Conservation (phyloP, 1,140 invertebrate genomes). For the Ruditapes philippinarum region DNA sequence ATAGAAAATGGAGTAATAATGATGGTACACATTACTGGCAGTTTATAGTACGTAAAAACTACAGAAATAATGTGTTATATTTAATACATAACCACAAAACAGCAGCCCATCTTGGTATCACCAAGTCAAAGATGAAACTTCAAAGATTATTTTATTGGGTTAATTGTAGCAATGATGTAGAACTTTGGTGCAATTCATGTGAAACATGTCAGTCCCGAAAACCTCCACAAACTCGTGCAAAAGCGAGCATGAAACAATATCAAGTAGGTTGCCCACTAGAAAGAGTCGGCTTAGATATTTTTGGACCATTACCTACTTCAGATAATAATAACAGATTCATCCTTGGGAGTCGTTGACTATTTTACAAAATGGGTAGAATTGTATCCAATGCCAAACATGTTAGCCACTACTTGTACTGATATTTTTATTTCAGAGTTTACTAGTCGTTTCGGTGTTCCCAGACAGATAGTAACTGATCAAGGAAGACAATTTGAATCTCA, state of each 20-base stretch:
- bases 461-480: conserved; percentile 27
- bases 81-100: too few relatives aligned
- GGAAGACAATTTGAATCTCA: neutral
- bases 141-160: too few relatives aligned
- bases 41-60: too few relatives aligned
- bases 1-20: too few relatives aligned
- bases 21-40: too few relatives aligned
- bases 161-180: too few relatives aligned
- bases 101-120: too few relatives aligned
- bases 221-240: neutral
- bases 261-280: neutral
- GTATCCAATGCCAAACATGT: neutral
- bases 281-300: neutral
- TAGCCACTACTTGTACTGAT: neutral
- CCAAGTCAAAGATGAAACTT: too few relatives aligned
- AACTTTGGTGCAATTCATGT: too few relatives aligned
- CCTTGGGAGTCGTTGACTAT: too few relatives aligned
- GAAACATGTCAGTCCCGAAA: too few relatives aligned
- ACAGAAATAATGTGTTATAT: too few relatives aligned
- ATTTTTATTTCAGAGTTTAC: conserved; percentile 11
- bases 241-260: neutral
- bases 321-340: neutral
- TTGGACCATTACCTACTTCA: neutral
- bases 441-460: conserved; percentile 37
- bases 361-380: neutral